Evolutionary conservation across 1,140 invertebrate species (phyloP).

Genomic region (Pomacea maculata): DNA sequence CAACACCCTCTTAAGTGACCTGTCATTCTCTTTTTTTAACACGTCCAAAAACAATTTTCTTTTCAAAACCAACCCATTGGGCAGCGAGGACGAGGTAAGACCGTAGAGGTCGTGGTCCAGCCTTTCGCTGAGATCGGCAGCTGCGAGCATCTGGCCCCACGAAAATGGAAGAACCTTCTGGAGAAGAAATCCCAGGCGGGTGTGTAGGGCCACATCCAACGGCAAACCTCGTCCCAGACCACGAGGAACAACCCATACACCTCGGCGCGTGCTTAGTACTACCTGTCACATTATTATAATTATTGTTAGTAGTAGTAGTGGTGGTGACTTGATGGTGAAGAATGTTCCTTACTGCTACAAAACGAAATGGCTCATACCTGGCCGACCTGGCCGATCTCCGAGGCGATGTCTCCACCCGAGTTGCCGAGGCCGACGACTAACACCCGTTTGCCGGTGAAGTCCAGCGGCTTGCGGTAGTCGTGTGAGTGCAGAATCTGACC

Average conservation of each 20-base stretch:
- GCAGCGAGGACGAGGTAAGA: not conserved
- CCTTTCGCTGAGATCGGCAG: not conserved
- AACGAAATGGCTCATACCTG: not conserved
- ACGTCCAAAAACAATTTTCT: too few species aligned
- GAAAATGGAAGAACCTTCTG: not conserved
- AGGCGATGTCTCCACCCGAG: slow-evolving; percentile 67
- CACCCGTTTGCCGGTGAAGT: slow-evolving; percentile 64
- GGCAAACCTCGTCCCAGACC: slow-evolving; percentile 54
- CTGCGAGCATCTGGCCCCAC: not conserved
- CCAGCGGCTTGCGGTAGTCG: slow-evolving; percentile 58
- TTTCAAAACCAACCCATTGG: not conserved
- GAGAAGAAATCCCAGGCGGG: not conserved
- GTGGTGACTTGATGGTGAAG: too few species aligned
- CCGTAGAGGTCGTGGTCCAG: slow-evolving; percentile 65
- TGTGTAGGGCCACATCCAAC: slow-evolving; percentile 38
- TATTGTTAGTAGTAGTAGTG: too few species aligned
- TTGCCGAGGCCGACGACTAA: slow-evolving; percentile 69
- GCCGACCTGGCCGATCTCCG: slow-evolving; percentile 61
- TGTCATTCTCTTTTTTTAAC: too few species aligned
- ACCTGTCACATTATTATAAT: slow-evolving; percentile 58
- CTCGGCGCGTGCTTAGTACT: slow-evolving; percentile 67
- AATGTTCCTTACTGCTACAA: too few species aligned
- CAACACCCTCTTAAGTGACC: too few species aligned
- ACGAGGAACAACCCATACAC: slow-evolving; percentile 66
- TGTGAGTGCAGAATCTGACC: slow-evolving; percentile 66